phyloP scores from a whole-genome alignment of 2,113 vertebrate species.

The Sapajus apella region DNA sequence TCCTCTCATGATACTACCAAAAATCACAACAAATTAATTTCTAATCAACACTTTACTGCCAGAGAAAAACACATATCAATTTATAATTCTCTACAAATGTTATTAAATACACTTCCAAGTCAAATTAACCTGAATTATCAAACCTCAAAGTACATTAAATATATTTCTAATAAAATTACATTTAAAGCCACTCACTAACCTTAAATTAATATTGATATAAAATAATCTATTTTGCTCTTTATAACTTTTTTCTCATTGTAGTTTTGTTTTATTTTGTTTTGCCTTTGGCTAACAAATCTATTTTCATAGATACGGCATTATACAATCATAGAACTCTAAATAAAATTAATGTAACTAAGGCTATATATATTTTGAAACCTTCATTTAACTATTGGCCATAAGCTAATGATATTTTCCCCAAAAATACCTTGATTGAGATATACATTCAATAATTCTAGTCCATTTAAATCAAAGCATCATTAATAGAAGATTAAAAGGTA shows the following conservation, averaged over 20 bases:
- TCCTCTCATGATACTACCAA: neutral
- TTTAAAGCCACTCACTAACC: slow-evolving; percentile 76
- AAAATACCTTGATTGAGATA: slow-evolving; percentile 9
- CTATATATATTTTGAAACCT: slow-evolving; percentile 46
- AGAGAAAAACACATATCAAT: slow-evolving; percentile 52
- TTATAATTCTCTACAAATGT: slow-evolving; percentile 68
- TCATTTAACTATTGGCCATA: slow-evolving; percentile 61
- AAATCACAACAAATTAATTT: slow-evolving; percentile 62
- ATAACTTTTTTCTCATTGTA: slow-evolving; percentile 70
- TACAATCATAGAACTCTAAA: slow-evolving; percentile 71
- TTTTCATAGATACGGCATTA: slow-evolving; percentile 70
- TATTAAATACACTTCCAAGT: slow-evolving; percentile 78
- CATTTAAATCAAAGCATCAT: neutral
- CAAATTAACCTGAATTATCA: slow-evolving; percentile 81
- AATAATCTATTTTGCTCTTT: slow-evolving; percentile 75
- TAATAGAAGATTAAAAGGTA: neutral
- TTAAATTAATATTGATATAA: slow-evolving; percentile 77
- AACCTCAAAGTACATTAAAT: slow-evolving; percentile 77
- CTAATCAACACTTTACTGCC: slow-evolving; percentile 72
- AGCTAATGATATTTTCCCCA: slow-evolving; percentile 36
- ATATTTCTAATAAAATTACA: slow-evolving; percentile 76
- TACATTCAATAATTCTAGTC: neutral
- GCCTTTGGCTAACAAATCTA: slow-evolving; percentile 72
- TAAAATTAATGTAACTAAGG: slow-evolving; percentile 50
- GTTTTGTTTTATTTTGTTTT: neutral